phyloP scores from a whole-genome alignment of 2,113 vertebrate species.

The Ceyx melanurus region DNA sequence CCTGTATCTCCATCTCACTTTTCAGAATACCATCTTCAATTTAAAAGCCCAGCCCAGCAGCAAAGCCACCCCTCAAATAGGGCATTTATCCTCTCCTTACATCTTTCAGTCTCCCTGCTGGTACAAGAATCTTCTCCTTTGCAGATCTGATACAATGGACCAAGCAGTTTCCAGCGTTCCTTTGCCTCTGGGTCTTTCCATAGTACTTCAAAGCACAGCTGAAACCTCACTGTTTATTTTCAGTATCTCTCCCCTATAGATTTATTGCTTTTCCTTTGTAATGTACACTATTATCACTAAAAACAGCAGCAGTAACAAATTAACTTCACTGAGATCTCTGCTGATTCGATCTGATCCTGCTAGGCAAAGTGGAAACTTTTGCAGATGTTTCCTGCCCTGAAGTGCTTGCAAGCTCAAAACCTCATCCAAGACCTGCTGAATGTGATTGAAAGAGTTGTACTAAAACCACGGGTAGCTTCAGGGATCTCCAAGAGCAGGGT shows the following conservation, averaged over 20 bases:
- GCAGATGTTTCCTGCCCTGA: background rate
- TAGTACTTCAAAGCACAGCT: slow-evolving; percentile 3
- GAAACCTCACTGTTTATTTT: slow-evolving; percentile 30
- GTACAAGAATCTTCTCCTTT: background rate
- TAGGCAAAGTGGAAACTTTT: background rate
- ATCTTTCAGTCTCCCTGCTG: background rate
- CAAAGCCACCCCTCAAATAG: background rate
- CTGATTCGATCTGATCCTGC: background rate
- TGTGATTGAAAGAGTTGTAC: background rate
- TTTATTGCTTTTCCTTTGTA: background rate
- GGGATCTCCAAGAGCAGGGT: background rate
- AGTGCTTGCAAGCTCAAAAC: background rate
- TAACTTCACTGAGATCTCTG: background rate
- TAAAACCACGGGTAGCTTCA: background rate
- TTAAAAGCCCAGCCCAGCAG: background rate
- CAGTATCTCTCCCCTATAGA: background rate
- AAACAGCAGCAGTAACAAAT: background rate
- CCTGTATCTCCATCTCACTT: background rate
- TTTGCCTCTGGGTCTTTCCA: background rate
- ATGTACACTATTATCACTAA: background rate
- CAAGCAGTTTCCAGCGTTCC: background rate
- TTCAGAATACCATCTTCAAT: background rate
- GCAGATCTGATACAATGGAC: background rate
- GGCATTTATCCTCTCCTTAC: background rate
- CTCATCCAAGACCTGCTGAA: background rate